Evolutionary conservation across 2,888 invertebrate genomes (phyloP).

Genomic region (Ommatoiulus sabulosus): DNA sequence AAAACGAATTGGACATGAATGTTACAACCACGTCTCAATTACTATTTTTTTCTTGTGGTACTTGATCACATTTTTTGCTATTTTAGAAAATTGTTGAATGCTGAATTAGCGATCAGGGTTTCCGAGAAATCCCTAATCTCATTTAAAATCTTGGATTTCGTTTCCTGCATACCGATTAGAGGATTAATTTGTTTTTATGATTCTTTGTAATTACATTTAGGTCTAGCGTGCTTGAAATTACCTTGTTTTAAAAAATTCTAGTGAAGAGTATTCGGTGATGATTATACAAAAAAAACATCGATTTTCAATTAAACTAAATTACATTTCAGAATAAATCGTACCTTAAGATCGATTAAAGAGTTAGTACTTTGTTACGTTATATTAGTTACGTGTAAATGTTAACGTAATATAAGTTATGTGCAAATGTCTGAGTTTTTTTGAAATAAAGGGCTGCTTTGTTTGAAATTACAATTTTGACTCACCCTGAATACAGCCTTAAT

Average conservation of each 20-base stretch:
- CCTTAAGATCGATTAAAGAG: neutral
- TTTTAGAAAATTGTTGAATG: neutral
- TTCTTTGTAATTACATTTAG: neutral
- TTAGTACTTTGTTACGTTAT: too few species aligned
- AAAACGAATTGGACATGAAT: neutral
- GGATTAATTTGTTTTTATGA: slow-evolving; percentile 21
- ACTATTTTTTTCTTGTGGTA: neutral
- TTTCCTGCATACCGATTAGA: slow-evolving; percentile 15
- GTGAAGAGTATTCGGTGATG: neutral
- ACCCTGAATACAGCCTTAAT: too few species aligned
- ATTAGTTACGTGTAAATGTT: neutral
- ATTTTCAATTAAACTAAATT: too few species aligned
- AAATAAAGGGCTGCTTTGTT: too few species aligned
- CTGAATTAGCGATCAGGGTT: slow-evolving; percentile 14
- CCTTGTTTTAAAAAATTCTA: neutral
- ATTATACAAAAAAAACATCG: neutral
- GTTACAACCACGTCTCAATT: neutral
- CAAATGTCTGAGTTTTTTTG: too few species aligned
- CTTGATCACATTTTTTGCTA: neutral
- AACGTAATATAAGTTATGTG: too few species aligned
- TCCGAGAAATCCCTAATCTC: neutral
- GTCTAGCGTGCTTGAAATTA: neutral
- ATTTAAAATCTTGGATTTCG: slow-evolving; percentile 2
- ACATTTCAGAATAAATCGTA: neutral
- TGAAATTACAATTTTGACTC: too few species aligned